Evolutionary conservation across 2,113 vertebrate genomes (phyloP), one percentile per base, ranked within the genome.

Genomic region (Chaenogobius annularis): DNA sequence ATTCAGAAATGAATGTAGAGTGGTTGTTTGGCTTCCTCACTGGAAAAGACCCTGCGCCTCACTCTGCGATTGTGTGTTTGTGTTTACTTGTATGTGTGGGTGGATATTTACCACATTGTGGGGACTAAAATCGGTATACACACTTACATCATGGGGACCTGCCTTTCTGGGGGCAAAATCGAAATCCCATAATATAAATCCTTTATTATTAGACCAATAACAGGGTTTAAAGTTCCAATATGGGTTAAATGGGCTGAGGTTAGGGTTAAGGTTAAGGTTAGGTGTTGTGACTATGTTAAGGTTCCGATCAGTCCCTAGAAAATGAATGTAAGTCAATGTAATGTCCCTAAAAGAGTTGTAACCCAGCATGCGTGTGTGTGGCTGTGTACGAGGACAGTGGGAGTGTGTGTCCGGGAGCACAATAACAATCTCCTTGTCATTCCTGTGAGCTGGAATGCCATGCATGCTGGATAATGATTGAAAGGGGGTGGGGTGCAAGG

Each of bases 381-480:
- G 84, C 74, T 81, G 81, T 81, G 74, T 80, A 52, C 85, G 85
- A 77, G 78, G 83, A 78, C 69, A 84, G 85, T 79, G 80, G 86
- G 91, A 90, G 74, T 91, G 89, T 92, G 91, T 85, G 72, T 15
- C 86, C 67, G 85, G 89, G 88, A 88, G 86, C 87, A 90, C 91
- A 92, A 92, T 92, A 92, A 92, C 91, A 92, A 88, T 92, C 91
- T 92, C 91, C 91, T 89, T 90, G 88, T 92, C 86, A 92, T 92
- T 92, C 89, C 88, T 91, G 80, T 46, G 83, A 84, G 88, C 82
- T 88, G 91, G 91, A 91, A 92, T 92, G 91, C 85, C 85, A 90
- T 91, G 89, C 83, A 91, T 83, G 91, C 84, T 85, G 85, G 90
- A 86, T 91, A 92, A 92, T 90, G 87, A 92, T 84, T 90, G 77